phyloP scores from a whole-genome alignment of 1,140 invertebrate genomes.

The Nautilus pompilius region DNA sequence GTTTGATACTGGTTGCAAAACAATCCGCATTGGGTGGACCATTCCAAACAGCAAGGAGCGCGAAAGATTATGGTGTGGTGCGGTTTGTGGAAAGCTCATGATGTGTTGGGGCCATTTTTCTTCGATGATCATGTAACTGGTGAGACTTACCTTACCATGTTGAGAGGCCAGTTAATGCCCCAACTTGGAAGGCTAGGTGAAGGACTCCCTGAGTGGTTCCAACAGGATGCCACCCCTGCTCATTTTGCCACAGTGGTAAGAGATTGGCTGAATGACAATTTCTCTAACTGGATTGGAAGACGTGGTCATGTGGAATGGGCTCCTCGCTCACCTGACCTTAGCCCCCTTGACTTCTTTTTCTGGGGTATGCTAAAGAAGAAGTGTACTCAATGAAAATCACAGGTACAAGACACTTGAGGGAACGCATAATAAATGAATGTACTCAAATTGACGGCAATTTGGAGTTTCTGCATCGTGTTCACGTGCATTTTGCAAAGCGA shows the following conservation, averaged over 20 bases:
- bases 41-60: not conserved
- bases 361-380: not conserved
- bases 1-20: not conserved
- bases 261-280: not conserved
- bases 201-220: not conserved
- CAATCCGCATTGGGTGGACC: not conserved
- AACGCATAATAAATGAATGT: no score
- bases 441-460: no score
- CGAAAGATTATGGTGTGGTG: not conserved
- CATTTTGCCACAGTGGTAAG: constrained; percentile 2
- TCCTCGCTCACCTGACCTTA: not conserved
- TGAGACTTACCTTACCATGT: not conserved
- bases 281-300: not conserved
- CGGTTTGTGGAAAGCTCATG: not conserved
- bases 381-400: not conserved
- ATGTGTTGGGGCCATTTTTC: not conserved
- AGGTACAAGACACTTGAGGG: no score
- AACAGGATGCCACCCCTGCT: not conserved
- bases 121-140: not conserved
- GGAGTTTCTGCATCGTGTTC: no score
- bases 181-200: not conserved
- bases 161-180: not conserved
- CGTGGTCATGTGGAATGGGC: not conserved
- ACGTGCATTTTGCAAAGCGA: no score
- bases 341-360: not conserved